Evolutionary conservation across 1,140 invertebrate species (phyloP), one percentile per base, ranked within the genome.

Genomic region (Heterodera carotae): DNA sequence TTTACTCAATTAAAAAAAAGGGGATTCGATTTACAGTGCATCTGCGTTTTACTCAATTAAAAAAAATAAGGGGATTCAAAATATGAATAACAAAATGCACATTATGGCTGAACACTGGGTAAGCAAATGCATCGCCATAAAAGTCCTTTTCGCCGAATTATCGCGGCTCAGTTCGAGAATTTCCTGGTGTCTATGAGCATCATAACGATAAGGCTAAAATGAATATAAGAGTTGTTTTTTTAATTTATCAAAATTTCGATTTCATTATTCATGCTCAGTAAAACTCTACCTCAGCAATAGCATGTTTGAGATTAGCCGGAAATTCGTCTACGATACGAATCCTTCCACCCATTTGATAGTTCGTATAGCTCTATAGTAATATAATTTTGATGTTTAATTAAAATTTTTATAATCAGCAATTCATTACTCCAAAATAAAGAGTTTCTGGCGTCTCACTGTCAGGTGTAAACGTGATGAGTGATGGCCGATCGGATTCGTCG

Each of bases 361-460:
- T 93, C 0, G 93, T 94, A 88, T 94, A 96, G 69, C 93, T 95
- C 88, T 97, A 89, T 3, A 64, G n/a, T n/a, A n/a, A n/a, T n/a
- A n/a, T n/a, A n/a, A n/a, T n/a, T n/a, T n/a, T n/a, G n/a, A n/a
- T n/a, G n/a, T n/a, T n/a, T n/a, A n/a, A n/a, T n/a, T n/a, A n/a
- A n/a, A n/a, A n/a, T n/a, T n/a, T n/a, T n/a, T n/a, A n/a, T n/a
- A n/a, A n/a, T n/a, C n/a, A n/a, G n/a, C n/a, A n/a, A n/a, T n/a
- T n/a, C n/a, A n/a, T 64, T 89, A 95, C 94, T 91, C 95, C 93
- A 86, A 96, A 97, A 89, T 96, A 97, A 25, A 97, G 93, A 12
- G 91, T 90, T 87, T 96, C 94, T 0, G 95, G 94, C 93, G 94
- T 96, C 0, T 93, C 92, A 18, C 92, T 91, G 87, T 96, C 95